These are phyloP conservation scores for Poeciliopsis retropinna DNA, from an alignment of 2,113 vertebrate genomes.

Conservation along the genomic window DNA sequence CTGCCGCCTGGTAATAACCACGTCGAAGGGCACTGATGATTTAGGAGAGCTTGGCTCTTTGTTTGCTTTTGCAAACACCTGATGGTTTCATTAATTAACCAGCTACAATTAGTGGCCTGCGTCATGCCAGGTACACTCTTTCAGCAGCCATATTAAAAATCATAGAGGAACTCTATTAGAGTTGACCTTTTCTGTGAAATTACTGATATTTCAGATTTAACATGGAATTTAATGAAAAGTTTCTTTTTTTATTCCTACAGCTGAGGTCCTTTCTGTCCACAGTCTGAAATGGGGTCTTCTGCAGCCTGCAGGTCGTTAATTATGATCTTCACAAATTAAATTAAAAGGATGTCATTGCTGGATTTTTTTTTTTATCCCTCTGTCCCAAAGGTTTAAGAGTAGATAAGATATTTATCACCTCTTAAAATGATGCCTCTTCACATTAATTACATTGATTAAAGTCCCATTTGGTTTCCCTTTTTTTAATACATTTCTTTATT, in stretches of 20 bases:
- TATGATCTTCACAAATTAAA: slow-evolving; percentile 84
- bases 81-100: slow-evolving; percentile 80
- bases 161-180: slow-evolving; percentile 79
- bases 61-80: slow-evolving; percentile 82
- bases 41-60: slow-evolving; percentile 68
- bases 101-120: slow-evolving; percentile 72
- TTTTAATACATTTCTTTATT: slow-evolving; percentile 4
- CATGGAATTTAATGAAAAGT: slow-evolving; percentile 82
- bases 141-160: slow-evolving; percentile 77
- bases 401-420: slow-evolving; percentile 70
- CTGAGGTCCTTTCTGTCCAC: slow-evolving; percentile 68
- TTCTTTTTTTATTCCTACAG: slow-evolving; percentile 78
- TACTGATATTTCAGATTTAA: slow-evolving; percentile 85
- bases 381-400: slow-evolving; percentile 81
- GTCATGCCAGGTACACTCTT: slow-evolving; percentile 62
- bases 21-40: slow-evolving; percentile 75
- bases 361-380: slow-evolving; percentile 80
- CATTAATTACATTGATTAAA: slow-evolving; percentile 51
- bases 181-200: slow-evolving; percentile 84
- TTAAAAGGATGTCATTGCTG: slow-evolving; percentile 78
- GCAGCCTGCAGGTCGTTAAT: slow-evolving; percentile 81
- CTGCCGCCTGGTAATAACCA: slow-evolving; percentile 76
- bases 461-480: slow-evolving; percentile 17
- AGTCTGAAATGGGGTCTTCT: slow-evolving; percentile 73
- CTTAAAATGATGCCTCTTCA: slow-evolving; percentile 51